Conservation (phyloP, 2,888 invertebrate species). For the Sinelater perroti region DNA sequence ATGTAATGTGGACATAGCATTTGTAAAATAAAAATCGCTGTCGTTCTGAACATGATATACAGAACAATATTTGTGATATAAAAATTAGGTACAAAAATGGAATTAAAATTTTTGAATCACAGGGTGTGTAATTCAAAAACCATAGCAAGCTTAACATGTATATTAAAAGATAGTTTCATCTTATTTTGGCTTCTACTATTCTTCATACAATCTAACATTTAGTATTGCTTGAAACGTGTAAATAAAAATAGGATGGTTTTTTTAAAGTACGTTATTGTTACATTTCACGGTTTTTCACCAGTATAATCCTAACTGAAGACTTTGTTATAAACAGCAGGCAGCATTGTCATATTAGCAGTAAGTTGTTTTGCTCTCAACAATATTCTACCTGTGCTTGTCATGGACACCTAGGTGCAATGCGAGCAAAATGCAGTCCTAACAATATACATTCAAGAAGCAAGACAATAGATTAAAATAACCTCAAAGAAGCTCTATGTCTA, state of each 20-base stretch:
- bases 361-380: no score
- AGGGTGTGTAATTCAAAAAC: slow-evolving; percentile 28
- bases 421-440: no score
- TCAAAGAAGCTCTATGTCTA: no score
- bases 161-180: slow-evolving; percentile 25
- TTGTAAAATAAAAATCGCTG: neutral
- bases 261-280: slow-evolving; percentile 33
- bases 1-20: no score
- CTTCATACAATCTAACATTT: slow-evolving; percentile 45
- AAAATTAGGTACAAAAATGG: slow-evolving; percentile 37
- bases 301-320: no score
- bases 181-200: slow-evolving; percentile 38
- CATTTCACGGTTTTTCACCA: slow-evolving; percentile 8
- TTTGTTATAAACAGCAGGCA: no score
- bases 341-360: no score
- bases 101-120: slow-evolving; percentile 19
- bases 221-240: slow-evolving; percentile 48
- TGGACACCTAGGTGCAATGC: no score
- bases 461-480: no score
- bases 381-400: no score
- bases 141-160: slow-evolving; percentile 33
- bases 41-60: slow-evolving; percentile 45
- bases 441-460: no score
- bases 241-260: slow-evolving; percentile 29
- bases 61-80: slow-evolving; percentile 16